Percentiles rank a stretch among this genome's conserved stretches.
Conservation (phyloP, 2,888 invertebrate genomes). For the Pediacus dermestoides region DNA sequence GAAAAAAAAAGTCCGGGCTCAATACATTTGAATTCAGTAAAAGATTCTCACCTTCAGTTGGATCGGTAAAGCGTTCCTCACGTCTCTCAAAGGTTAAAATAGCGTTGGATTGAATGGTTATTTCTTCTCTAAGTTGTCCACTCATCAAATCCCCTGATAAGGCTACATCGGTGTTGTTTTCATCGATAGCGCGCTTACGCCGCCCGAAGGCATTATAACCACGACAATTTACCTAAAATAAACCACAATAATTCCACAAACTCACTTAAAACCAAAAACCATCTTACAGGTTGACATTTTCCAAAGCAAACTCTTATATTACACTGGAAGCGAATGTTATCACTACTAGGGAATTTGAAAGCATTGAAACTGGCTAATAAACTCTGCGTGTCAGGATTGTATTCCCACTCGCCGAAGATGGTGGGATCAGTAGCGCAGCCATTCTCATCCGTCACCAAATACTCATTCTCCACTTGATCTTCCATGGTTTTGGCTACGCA, state of each 20-base stretch:
- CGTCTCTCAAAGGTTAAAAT: conserved; percentile 85
- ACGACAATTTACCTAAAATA: conserved; percentile 76
- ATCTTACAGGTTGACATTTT: conserved; percentile 84
- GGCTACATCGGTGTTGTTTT: conserved; percentile 59
- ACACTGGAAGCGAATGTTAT: conserved; percentile 92
- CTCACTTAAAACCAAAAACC: conserved; percentile 4
- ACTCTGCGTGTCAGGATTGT: conserved; percentile 80
- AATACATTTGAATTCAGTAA: too few relatives aligned
- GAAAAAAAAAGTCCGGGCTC: too few relatives aligned
- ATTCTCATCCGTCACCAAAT: conserved; percentile 88
- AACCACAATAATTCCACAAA: conserved; percentile 13
- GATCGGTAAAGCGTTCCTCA: conserved; percentile 74
- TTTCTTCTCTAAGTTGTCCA: conserved; percentile 87
- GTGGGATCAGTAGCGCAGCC: conserved; percentile 91
- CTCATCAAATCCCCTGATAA: conserved; percentile 58
- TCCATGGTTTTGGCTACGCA: conserved; percentile 92
- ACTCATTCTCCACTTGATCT: conserved; percentile 83
- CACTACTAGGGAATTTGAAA: conserved; percentile 92
- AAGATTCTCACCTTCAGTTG: conserved; percentile 65
- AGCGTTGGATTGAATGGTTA: conserved; percentile 87
- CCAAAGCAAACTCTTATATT: conserved; percentile 94
- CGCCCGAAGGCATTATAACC: conserved; percentile 88
- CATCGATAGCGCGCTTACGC: conserved; percentile 64
- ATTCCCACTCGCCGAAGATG: conserved; percentile 92
- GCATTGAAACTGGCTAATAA: conserved; percentile 87